These are phyloP conservation scores for Ctenosaura bakeri DNA, from an alignment of 2,797 vertebrate genomes.

Conservation along the genomic window DNA sequence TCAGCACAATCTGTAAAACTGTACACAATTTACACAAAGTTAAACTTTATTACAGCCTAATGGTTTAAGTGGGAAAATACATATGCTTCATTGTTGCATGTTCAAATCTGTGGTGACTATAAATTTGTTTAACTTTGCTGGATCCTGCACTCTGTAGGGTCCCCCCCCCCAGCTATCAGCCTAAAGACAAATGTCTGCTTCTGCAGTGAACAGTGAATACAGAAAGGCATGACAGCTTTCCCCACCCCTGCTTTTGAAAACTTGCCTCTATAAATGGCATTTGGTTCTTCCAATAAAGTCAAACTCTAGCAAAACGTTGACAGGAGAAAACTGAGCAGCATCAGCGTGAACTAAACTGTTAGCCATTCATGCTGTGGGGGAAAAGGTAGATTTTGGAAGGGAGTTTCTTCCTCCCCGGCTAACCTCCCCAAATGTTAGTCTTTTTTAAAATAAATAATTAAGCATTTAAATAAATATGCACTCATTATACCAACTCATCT, in stretches of 20 bases:
- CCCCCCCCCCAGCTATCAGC: background rate
- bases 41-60: background rate
- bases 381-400: background rate
- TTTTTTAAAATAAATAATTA: conserved; percentile 53
- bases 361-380: background rate
- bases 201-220: background rate
- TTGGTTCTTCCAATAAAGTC: background rate
- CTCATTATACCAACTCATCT: conserved; percentile 60
- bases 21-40: background rate
- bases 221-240: background rate
- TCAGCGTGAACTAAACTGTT: background rate
- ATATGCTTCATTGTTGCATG: background rate
- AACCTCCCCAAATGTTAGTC: conserved; percentile 52
- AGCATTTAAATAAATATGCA: conserved; percentile 63
- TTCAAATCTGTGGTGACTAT: background rate
- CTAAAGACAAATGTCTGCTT: background rate
- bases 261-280: background rate
- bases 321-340: background rate
- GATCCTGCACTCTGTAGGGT: background rate
- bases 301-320: background rate
- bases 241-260: background rate
- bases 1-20: background rate
- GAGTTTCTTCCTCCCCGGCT: conserved; percentile 36
- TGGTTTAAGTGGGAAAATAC: background rate
- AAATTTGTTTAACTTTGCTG: background rate